phyloP scores from a whole-genome alignment of 1,140 invertebrate genomes.

The Formica exsecta region DNA sequence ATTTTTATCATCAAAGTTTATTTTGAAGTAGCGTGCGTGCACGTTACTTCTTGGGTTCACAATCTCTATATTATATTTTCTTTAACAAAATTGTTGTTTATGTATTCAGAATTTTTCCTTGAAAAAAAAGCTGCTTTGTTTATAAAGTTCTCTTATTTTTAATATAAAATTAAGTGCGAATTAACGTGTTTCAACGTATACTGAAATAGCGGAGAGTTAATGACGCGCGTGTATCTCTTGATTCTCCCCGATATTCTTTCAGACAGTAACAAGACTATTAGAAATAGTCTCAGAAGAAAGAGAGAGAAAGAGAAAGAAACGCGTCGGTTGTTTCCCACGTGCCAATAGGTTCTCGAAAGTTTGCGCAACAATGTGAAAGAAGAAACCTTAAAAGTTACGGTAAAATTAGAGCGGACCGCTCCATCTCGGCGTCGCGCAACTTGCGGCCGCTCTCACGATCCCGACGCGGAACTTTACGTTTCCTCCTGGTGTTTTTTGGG shows the following conservation, averaged over 20 bases:
- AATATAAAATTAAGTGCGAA: not conserved
- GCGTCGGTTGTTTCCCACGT: slow-evolving; percentile 14
- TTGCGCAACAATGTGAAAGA: slow-evolving; percentile 61
- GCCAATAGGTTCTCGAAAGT: slow-evolving; percentile 64
- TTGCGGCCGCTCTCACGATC: slow-evolving; percentile 52
- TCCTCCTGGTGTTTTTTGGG: slow-evolving; percentile 63
- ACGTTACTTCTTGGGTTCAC: not conserved
- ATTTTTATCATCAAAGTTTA: slow-evolving; percentile 17
- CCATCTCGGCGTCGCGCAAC: slow-evolving; percentile 52
- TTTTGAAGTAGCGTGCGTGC: not conserved
- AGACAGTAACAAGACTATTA: slow-evolving; percentile 4
- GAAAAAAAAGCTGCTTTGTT: not conserved
- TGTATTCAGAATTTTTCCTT: not conserved
- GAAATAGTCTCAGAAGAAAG: not conserved
- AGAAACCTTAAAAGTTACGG: slow-evolving; percentile 71
- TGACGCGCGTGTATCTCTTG: slow-evolving; percentile 2
- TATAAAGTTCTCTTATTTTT: slow-evolving; percentile 22
- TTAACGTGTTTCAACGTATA: not conserved
- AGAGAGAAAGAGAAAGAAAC: too few relatives aligned
- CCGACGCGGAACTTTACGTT: slow-evolving; percentile 62
- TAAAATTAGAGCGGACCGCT: slow-evolving; percentile 67
- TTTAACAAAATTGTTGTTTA: not conserved
- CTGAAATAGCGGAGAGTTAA: slow-evolving; percentile 26
- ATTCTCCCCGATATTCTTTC: not conserved
- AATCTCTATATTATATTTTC: not conserved